Conservation (phyloP, 2,113 vertebrate species). For the Butorides virescens region DNA sequence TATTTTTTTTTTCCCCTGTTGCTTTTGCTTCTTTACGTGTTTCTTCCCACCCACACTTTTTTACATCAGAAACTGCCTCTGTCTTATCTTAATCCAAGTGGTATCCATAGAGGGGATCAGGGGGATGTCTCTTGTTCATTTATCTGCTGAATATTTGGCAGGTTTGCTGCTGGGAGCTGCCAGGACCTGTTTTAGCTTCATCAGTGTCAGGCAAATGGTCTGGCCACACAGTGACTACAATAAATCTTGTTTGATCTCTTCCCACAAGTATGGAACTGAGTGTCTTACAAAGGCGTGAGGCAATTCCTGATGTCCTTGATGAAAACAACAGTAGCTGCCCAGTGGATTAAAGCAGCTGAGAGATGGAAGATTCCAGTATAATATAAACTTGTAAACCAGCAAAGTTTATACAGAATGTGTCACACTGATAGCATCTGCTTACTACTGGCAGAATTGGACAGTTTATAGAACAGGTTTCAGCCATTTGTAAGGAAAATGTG, state of each 20-base stretch:
- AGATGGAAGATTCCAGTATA: not conserved
- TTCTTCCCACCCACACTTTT: not conserved
- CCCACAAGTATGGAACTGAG: not conserved
- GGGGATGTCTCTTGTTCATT: not conserved
- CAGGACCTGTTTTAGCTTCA: not conserved
- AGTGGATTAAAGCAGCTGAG: not conserved
- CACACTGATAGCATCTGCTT: not conserved
- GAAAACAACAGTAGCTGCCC: not conserved
- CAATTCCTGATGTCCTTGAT: not conserved
- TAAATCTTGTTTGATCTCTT: conserved; percentile 2
- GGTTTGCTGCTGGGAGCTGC: not conserved
- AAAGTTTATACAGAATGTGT: not conserved
- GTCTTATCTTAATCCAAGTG: not conserved
- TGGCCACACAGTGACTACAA: not conserved
- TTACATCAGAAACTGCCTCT: not conserved
- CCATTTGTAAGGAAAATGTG: not conserved
- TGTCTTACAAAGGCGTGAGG: not conserved
- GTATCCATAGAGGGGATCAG: not conserved
- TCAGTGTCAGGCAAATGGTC: not conserved
- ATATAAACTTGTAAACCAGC: not conserved
- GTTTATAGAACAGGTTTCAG: not conserved
- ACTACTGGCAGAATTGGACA: not conserved
- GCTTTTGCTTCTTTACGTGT: not conserved
- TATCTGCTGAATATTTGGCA: not conserved
- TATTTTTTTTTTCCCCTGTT: not conserved